Evolutionary conservation across 2,888 invertebrate genomes (phyloP).

Genomic region (Morpho deidamia): DNA sequence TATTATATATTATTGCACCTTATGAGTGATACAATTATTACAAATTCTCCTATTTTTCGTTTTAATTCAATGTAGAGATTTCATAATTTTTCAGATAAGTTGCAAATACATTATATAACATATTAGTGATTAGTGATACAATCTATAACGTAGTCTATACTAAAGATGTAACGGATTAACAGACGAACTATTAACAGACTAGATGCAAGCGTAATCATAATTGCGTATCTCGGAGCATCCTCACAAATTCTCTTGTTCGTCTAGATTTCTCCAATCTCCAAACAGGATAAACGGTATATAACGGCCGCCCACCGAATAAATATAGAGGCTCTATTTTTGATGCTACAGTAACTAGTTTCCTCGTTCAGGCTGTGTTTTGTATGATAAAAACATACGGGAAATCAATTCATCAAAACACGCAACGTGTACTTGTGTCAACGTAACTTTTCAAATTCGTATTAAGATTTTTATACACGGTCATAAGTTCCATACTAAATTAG

Average conservation of each 20-base stretch:
- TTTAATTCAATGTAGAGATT: no score
- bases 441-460: no score
- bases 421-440: background rate
- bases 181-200: conserved; percentile 5
- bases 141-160: background rate
- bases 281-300: conserved; percentile 17
- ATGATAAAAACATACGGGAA: conserved; percentile 1
- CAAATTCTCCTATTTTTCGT: no score
- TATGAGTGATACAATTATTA: no score
- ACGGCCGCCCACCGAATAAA: conserved; percentile 20
- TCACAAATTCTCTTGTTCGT: conserved; percentile 14
- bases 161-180: conserved; percentile 3
- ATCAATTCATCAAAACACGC: background rate
- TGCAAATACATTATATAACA: no score
- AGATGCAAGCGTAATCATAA: conserved; percentile 12
- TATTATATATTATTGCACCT: no score
- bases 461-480: no score
- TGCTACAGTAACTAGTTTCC: conserved; percentile 17
- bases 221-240: conserved; percentile 17
- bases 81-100: no score
- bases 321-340: conserved; percentile 19
- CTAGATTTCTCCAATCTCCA: conserved; percentile 12
- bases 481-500: no score
- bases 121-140: background rate
- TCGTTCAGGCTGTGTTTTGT: conserved; percentile 14